Conservation (phyloP, 2,888 invertebrate species). For the Thyatira batis region DNA sequence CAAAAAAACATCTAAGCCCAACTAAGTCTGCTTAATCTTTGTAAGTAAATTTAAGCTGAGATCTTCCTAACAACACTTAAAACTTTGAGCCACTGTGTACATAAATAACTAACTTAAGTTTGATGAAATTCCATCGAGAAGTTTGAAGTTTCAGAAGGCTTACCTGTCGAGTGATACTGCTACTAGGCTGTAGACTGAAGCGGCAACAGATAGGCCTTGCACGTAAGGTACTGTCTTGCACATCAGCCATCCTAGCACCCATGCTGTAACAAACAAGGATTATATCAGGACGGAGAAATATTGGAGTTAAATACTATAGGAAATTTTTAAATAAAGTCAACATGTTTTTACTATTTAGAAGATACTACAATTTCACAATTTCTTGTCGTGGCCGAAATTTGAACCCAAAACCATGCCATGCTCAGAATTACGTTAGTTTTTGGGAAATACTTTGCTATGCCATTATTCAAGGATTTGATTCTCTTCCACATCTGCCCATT, state of each 20-base stretch:
- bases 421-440: too few species aligned
- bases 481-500: too few species aligned
- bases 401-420: too few species aligned
- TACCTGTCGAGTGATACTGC: constrained; percentile 97
- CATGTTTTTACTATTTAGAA: too few species aligned
- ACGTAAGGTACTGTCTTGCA: constrained; percentile 98
- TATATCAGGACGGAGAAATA: neutral
- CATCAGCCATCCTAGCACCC: constrained; percentile 97
- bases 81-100: neutral
- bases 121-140: constrained; percentile 7
- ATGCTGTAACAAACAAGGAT: constrained; percentile 84
- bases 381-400: too few species aligned
- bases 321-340: too few species aligned
- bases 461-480: too few species aligned
- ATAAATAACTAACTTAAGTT: constrained; percentile 7
- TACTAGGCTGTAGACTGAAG: constrained; percentile 97
- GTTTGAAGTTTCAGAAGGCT: constrained; percentile 48
- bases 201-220: constrained; percentile 96
- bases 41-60: neutral
- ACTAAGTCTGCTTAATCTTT: neutral
- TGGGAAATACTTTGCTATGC: too few species aligned
- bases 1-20: neutral
- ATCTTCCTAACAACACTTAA: neutral
- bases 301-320: too few species aligned
- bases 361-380: too few species aligned